Base-by-base conservation (phyloP, 2,888 invertebrate species). In the Eristalis arbustorum region DNA sequence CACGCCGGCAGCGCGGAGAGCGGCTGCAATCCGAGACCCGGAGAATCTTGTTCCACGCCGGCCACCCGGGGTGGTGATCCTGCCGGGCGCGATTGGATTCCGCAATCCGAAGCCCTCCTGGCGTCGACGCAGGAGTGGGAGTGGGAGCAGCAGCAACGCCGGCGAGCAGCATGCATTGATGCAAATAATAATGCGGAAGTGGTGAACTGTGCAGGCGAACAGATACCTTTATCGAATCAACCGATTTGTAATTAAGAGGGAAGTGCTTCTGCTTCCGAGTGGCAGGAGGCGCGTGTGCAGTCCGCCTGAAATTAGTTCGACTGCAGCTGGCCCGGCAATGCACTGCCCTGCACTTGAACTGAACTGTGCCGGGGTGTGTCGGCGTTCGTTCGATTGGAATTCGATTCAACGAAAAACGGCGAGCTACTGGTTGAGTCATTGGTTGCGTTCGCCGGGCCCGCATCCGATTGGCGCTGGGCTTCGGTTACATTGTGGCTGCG, bases 201-300 rank as follows among this genome's bases (percentile, higher is more conserved):
- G 83, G 69, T 78, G 83, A 72, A 75, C 83, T 78, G 71, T 56
- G 66, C 57, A 18, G 71, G 25, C 40, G 66, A 56, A 64, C 73
- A 62, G 66, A 82, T 82, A 78, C 66, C 62, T 85, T 85, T 67
- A 85, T 82, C 85, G 82, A 74, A 85, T 85, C 74, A 85, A 85
- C 82, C 64, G 82, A 78, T 78, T 85, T 82, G 82, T 82, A 85
- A 85, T 85, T 82, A 85, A 81, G 76, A 67, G 72, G 80, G 63
- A 72, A 69, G 75, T 63, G 62, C 42, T 72, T 68, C 49, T 28
- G 59, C 23, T 83, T 74, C 18, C 49, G n/a, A n/a, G n/a, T n/a
- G n/a, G n/a, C 6, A 6, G 49, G 18, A 18, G 6, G 49, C 18
- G 49, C 49, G 49, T n/a, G 18, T 49, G 49, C 49, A 6, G 18